Conservation (phyloP, 2,113 vertebrate genomes). For the Spea multiplicata region DNA sequence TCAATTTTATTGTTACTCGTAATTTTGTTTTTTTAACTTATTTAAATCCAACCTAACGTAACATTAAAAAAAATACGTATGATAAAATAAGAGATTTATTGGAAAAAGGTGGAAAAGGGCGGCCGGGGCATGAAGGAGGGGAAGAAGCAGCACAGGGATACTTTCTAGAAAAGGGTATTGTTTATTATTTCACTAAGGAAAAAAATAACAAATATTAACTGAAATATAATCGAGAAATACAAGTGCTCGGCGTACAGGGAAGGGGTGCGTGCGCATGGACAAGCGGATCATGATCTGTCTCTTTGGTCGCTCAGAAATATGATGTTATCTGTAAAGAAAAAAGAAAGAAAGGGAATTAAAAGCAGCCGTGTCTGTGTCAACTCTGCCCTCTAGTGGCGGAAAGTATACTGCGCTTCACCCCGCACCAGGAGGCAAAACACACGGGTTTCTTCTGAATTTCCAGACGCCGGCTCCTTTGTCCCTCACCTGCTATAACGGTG, state of each 20-base stretch:
- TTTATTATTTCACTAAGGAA: conserved; percentile 36
- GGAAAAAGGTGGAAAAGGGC: too few species aligned
- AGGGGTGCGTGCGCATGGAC: conserved; percentile 25
- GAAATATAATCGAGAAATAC: neutral
- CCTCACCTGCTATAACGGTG: conserved; percentile 90
- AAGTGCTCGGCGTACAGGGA: conserved; percentile 13
- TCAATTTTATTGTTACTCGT: too few species aligned
- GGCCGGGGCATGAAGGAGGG: too few species aligned
- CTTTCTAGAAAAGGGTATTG: neutral
- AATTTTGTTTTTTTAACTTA: too few species aligned
- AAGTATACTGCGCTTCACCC: neutral
- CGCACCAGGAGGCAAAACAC: too few species aligned
- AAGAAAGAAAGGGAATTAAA: conserved; percentile 13
- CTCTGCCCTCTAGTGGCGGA: neutral
- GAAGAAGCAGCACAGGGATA: neutral
- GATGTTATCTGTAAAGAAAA: conserved; percentile 85
- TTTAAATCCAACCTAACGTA: too few species aligned
- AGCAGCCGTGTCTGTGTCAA: too few species aligned
- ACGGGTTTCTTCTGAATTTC: too few species aligned
- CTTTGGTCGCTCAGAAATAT: conserved; percentile 82
- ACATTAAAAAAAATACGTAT: too few species aligned
- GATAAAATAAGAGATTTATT: too few species aligned
- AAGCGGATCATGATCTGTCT: conserved; percentile 69
- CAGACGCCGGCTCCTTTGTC: neutral
- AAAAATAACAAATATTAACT: neutral